These are phyloP conservation scores for Hydrozoanthus tunicans DNA, from an alignment of 64 coral and sea anemone genomes.

Conservation along the genomic window DNA sequence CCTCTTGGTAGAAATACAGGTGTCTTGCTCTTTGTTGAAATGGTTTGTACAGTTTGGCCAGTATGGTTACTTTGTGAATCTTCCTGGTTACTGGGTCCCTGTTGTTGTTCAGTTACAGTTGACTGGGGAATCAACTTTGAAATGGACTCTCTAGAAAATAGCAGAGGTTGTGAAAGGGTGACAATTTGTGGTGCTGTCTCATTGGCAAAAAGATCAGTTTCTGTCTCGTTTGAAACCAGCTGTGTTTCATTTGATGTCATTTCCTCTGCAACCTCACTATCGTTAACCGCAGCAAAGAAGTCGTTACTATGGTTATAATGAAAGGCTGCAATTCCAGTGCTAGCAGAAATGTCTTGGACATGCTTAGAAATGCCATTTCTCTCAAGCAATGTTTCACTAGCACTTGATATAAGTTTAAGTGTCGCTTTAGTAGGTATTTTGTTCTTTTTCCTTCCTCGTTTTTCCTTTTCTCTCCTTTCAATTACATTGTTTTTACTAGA, in stretches of 20 bases:
- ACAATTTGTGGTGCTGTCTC: slow-evolving; percentile 90
- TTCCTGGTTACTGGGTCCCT: background rate
- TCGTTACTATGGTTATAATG: slow-evolving; percentile 18
- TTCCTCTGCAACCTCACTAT: slow-evolving; percentile 75
- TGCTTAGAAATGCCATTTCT: background rate
- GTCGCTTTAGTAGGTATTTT: background rate
- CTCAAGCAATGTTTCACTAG: background rate
- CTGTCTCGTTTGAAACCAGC: slow-evolving; percentile 97
- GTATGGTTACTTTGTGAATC: background rate
- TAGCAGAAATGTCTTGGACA: slow-evolving; percentile 2
- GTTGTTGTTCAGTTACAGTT: slow-evolving; percentile 1
- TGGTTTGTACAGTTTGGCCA: background rate
- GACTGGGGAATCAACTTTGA: slow-evolving; percentile 65
- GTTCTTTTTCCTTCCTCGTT: background rate
- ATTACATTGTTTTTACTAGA: background rate
- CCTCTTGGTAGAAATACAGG: background rate
- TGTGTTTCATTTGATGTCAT: slow-evolving; percentile 98
- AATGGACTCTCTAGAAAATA: slow-evolving; percentile 68
- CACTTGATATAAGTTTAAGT: background rate
- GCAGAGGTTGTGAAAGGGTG: slow-evolving; percentile 69
- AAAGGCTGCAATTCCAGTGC: background rate
- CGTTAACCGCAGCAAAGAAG: slow-evolving; percentile 46
- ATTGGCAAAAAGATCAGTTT: slow-evolving; percentile 94
- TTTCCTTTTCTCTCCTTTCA: background rate
- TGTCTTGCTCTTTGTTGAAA: background rate